phyloP scores from a whole-genome alignment of 1,140 invertebrate species.

The Thaumetopoea pityocampa region DNA sequence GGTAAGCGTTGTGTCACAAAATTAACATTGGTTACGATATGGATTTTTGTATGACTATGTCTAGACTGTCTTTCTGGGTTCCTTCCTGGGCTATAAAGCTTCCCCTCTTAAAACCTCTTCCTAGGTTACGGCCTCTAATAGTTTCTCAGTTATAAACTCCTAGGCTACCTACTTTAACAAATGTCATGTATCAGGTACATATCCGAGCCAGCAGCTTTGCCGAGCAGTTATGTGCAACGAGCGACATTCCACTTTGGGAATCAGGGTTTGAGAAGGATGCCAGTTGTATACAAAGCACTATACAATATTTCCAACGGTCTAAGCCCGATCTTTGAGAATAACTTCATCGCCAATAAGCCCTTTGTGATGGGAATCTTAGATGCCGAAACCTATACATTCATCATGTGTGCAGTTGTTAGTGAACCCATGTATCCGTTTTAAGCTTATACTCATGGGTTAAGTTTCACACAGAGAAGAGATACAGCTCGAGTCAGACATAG shows the following conservation, averaged over 20 bases:
- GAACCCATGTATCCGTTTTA: slow-evolving; percentile 2
- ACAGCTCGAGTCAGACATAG: too few species aligned
- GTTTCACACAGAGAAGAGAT: too few species aligned
- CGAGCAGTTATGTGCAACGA: slow-evolving; percentile 7
- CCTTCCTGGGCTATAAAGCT: too few species aligned
- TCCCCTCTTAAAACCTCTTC: too few species aligned
- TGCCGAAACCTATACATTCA: not conserved
- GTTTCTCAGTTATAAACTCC: too few species aligned
- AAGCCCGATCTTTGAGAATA: not conserved
- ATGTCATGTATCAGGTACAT: slow-evolving; percentile 7
- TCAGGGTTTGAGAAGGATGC: not conserved
- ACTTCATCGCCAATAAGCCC: slow-evolving; percentile 9
- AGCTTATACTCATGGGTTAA: too few species aligned
- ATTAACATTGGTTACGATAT: too few species aligned
- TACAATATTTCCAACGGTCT: not conserved
- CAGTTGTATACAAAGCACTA: not conserved
- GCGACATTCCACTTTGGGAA: slow-evolving; percentile 3
- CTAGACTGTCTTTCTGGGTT: too few species aligned
- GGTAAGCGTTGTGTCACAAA: too few species aligned
- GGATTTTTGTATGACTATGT: too few species aligned
- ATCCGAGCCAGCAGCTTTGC: slow-evolving; percentile 10
- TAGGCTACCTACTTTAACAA: too few species aligned
- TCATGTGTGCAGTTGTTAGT: not conserved
- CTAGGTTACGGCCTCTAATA: too few species aligned
- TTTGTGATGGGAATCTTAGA: slow-evolving; percentile 7